Percentiles rank a stretch among this genome's conserved stretches.
phyloP scores from a whole-genome alignment of 2,797 vertebrate genomes.

The Bucorvus abyssinicus region DNA sequence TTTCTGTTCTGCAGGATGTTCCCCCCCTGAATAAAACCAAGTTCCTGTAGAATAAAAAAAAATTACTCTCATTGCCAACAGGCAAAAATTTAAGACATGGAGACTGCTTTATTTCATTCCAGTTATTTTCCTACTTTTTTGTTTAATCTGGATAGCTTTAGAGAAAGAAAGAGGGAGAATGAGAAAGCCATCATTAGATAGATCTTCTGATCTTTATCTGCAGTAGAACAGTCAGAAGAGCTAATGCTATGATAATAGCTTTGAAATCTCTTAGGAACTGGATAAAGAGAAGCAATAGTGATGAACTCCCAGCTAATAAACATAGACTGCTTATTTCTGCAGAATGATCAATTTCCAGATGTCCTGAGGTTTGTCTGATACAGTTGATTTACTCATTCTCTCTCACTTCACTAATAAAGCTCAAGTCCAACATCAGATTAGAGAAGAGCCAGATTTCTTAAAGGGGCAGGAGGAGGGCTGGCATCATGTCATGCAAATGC shows the following conservation, averaged over 20 bases:
- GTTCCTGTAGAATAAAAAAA: background rate
- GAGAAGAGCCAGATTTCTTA: conserved; percentile 69
- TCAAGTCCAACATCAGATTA: conserved; percentile 77
- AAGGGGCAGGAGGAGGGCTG: conserved; percentile 56
- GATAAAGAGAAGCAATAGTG: conserved; percentile 78
- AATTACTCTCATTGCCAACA: background rate
- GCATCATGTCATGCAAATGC: background rate
- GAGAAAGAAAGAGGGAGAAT: conserved; percentile 1
- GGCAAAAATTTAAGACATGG: background rate
- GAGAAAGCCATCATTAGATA: conserved; percentile 74
- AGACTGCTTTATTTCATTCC: conserved; percentile 6
- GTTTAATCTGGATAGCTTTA: conserved; percentile 16
- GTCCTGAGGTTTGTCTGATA: conserved; percentile 82
- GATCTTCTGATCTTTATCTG: conserved; percentile 79
- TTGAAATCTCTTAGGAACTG: conserved; percentile 81
- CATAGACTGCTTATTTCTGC: conserved; percentile 79
- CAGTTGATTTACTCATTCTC: conserved; percentile 79
- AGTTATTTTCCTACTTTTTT: background rate
- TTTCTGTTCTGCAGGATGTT: background rate
- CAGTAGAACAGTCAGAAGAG: conserved; percentile 73
- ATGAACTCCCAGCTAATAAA: conserved; percentile 85
- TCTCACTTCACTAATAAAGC: conserved; percentile 80
- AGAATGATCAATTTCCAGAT: conserved; percentile 83
- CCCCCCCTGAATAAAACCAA: conserved; percentile 4
- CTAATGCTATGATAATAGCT: conserved; percentile 81